These are phyloP conservation scores for Exaiptasia diaphana DNA, from an alignment of 64 coral and sea anemone genomes.

Conservation along the genomic window DNA sequence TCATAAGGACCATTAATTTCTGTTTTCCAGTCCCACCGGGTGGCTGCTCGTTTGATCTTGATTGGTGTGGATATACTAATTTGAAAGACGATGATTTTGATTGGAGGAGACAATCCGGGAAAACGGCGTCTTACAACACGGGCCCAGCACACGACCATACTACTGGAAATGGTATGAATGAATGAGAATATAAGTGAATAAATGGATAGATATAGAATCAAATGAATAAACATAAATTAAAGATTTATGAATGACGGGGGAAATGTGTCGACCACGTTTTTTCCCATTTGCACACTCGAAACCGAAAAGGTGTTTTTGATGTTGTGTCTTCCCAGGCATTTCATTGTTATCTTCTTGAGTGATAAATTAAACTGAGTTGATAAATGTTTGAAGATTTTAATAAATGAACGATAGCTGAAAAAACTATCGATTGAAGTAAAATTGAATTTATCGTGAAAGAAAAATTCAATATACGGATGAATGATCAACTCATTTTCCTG, in stretches of 20 bases:
- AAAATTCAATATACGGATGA: background rate
- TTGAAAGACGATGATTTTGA: slow-evolving; percentile 35
- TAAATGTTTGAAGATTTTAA: background rate
- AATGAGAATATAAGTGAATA: too few relatives aligned
- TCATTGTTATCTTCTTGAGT: background rate
- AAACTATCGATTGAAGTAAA: background rate
- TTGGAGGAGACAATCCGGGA: slow-evolving; percentile 1
- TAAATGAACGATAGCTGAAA: background rate
- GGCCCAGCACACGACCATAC: slow-evolving; percentile 46
- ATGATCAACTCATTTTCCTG: background rate
- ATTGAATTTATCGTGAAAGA: background rate
- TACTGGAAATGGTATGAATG: slow-evolving; percentile 39
- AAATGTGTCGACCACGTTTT: background rate
- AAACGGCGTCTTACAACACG: slow-evolving; percentile 8
- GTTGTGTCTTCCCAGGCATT: background rate
- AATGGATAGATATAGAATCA: background rate
- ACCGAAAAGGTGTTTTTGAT: background rate
- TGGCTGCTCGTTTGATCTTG: background rate
- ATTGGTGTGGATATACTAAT: slow-evolving; percentile 19
- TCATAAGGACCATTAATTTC: background rate
- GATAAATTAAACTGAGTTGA: background rate
- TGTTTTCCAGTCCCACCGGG: background rate
- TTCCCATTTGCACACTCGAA: background rate
- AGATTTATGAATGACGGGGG: background rate
- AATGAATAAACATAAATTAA: background rate